Evolutionary conservation across 92 coral and sea anemone species (phyloP), one percentile per base, ranked within the genome.

Genomic region (Bergia puertoricense): DNA sequence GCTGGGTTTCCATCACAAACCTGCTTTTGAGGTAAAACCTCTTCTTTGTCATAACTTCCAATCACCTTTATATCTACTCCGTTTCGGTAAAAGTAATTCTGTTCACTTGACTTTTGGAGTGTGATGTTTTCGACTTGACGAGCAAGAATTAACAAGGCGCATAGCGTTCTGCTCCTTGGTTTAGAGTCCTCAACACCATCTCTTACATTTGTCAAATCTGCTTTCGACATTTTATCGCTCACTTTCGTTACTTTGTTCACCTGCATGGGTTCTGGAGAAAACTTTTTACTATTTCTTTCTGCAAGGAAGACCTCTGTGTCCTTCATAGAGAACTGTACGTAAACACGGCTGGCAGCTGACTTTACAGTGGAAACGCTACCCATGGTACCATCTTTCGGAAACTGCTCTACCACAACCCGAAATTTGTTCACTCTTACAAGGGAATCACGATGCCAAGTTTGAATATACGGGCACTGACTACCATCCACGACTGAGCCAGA

Each of bases 381-480:
- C 15, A 74, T 20, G 5, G 51, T 74, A 69, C 56, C 41, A 75
- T 76, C 82, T 36, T 68, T 22, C 66, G 90, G 88, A 89, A 95
- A 89, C 43, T 54, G 82, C 82, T 93, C 98, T 79, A 90, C 74
- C 16, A 93, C 92, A 10, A 92, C 92, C 36, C 88, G 86, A 82
- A 93, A 95, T 84, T 72, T 81, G 74, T 86, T 87, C 37, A 95
- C 59, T 80, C 90, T 90, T 76, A 95, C 78, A 81, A 93, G 66
- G 51, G 95, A 84, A 76, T 88, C 92, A 6, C 51, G 76, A 50
- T 88, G 88, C 95, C 95, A 89, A 8, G 65, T 85, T n/a, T 92
- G 91, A 43, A 62, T 56, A 42, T 57, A 87, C 41, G 93, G 91
- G 71, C 93, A 88, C 14, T 54, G 81, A 43, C 69, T 20, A 39